Conservation (phyloP, 2,888 invertebrate genomes). For the Rhagophthalmus giganteus region DNA sequence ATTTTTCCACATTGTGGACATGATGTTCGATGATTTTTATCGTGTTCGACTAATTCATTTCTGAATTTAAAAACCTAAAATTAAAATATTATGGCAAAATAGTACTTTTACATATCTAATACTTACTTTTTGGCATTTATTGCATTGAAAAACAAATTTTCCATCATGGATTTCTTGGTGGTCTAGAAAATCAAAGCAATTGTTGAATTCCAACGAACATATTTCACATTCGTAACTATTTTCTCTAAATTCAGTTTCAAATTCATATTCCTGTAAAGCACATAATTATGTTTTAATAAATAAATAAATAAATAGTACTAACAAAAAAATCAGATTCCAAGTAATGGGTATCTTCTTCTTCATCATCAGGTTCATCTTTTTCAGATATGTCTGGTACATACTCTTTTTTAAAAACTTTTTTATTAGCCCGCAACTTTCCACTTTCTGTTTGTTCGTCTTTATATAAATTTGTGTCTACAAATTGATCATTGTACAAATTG, state of each 20-base stretch:
- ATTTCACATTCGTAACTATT: slow-evolving; percentile 40
- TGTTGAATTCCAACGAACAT: slow-evolving; percentile 37
- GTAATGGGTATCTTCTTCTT: slow-evolving; percentile 26
- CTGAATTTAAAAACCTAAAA: slow-evolving; percentile 38
- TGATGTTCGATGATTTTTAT: slow-evolving; percentile 39
- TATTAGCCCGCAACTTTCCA: slow-evolving; percentile 3
- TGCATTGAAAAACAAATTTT: slow-evolving; percentile 42
- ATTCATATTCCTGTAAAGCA: slow-evolving; percentile 30
- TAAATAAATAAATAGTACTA: slow-evolving; percentile 3
- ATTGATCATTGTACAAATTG: too few species aligned
- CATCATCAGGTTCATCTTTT: slow-evolving; percentile 9
- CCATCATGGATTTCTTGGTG: slow-evolving; percentile 44
- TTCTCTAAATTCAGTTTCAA: slow-evolving; percentile 25
- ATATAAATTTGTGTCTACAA: too few species aligned
- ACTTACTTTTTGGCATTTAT: slow-evolving; percentile 39
- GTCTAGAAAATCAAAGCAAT: slow-evolving; percentile 41
- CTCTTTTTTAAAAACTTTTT: too few species aligned
- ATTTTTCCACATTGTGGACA: slow-evolving; percentile 43
- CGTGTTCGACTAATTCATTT: slow-evolving; percentile 40
- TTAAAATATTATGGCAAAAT: not conserved
- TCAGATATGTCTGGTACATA: slow-evolving; percentile 1
- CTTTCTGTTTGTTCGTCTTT: not conserved
- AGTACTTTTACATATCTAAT: not conserved
- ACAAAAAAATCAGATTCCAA: slow-evolving; percentile 24
- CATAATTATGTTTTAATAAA: slow-evolving; percentile 1